Evolutionary conservation across 23 tunicate species (phyloP).

Genomic region (Phallusia fumigata): DNA sequence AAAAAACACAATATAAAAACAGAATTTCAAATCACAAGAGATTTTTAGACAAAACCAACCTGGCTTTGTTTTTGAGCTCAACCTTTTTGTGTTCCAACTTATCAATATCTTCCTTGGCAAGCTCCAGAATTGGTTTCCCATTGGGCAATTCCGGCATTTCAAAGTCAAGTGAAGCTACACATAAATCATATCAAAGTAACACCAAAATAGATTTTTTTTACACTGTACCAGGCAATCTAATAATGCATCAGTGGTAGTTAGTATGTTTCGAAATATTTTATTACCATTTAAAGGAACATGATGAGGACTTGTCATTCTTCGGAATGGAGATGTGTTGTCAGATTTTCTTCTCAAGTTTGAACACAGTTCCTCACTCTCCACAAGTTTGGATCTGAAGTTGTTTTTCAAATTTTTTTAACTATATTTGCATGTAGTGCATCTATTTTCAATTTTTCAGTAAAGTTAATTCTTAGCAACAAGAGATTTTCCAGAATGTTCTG

Average conservation of each 20-base stretch:
- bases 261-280: no score
- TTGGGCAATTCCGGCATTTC: conserved; percentile 27
- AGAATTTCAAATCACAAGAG: no score
- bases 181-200: neutral
- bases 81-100: conserved; percentile 36
- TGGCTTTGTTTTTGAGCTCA: conserved; percentile 8
- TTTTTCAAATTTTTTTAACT: no score
- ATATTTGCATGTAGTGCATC: no score
- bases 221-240: no score
- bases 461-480: no score
- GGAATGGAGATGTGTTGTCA: conserved; percentile 23
- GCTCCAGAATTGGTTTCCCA: conserved; percentile 40
- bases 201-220: neutral
- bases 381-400: conserved; percentile 48
- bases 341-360: conserved; percentile 58
- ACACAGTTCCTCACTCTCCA: conserved; percentile 85
- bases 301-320: conserved; percentile 24
- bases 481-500: no score
- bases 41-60: neutral
- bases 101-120: conserved; percentile 77
- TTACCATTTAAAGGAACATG: conserved; percentile 37
- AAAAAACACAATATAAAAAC: no score
- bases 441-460: no score
- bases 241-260: no score
- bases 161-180: conserved; percentile 41